A percentile compares a stretch with the other conserved stretches of the same genome.
These are phyloP conservation scores for Cebus imitator DNA, from an alignment of 2,113 vertebrate genomes.

Conservation along the genomic window DNA sequence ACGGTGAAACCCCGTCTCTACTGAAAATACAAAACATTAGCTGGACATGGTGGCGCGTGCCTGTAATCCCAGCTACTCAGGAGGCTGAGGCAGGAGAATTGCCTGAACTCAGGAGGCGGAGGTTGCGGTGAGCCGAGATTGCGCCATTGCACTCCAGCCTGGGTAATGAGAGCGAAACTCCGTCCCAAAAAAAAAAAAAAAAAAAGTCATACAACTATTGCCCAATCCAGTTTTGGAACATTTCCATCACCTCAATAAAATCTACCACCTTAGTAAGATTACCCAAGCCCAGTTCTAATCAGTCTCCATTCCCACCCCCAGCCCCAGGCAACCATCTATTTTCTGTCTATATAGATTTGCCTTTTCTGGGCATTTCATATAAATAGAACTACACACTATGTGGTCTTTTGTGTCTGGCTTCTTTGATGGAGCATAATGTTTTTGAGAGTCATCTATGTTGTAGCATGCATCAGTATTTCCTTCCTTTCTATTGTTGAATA, in stretches of 20 bases:
- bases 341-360: not conserved
- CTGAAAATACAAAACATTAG: too few species aligned
- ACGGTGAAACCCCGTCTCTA: too few species aligned
- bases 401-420: conserved; percentile 41
- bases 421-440: conserved; percentile 25
- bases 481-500: conserved; percentile 51
- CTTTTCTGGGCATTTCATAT: conserved; percentile 21
- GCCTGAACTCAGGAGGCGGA: too few species aligned
- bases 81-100: too few species aligned
- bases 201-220: not conserved
- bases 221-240: not conserved
- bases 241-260: not conserved
- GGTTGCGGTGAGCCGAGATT: too few species aligned
- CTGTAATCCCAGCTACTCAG: too few species aligned
- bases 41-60: too few species aligned
- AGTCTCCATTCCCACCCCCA: not conserved
- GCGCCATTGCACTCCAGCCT: too few species aligned
- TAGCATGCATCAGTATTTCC: not conserved
- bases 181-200: too few species aligned
- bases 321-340: not conserved
- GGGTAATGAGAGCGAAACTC: too few species aligned
- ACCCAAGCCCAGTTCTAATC: not conserved
- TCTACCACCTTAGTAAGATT: not conserved
- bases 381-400: not conserved
- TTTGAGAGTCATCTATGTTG: conserved; percentile 19